Base-by-base conservation (phyloP, 2,797 vertebrate species). In the Acanthurus leucopareius region DNA sequence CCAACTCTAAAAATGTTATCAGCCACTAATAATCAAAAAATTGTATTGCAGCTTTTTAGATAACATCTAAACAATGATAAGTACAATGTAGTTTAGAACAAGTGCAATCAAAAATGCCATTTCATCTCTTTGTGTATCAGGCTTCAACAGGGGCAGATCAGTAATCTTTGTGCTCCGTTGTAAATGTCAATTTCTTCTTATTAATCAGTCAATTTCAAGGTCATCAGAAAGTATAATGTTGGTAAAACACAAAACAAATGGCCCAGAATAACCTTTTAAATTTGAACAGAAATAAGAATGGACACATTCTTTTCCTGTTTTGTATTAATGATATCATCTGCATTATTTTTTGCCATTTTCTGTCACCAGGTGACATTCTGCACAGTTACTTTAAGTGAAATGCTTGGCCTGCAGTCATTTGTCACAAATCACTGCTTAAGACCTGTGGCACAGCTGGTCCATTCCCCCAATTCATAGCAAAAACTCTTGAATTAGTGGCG, bases 161-260 rank as follows among this genome's bases (percentile, higher is more conserved):
- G 49, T 66, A 63, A 83, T 54, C 56, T 79, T 73, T 82, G 53
- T 67, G 71, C 51, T 78, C 78, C 80, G 73, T 80, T 71, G 63
- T 61, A 52, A 28, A 54, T 57, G 59, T 82, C 77, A 88, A 75
- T 84, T 79, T 82, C 70, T 75, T 58, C 69, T 74, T 66, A 80
- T 80, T 80, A 80, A 19, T 80, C 53, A 71, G 67, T 82, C 82
- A 82, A 82, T 65, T 78, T 65, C 67, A 68, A 69, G 61, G 63
- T 80, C 78, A 77, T 77, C 74, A 75, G 69, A 84, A 80, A 67
- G 68, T 80, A 74, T 11, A 48, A 1, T 63, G 59, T n/a, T 66
- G 61, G 14, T 10, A 59, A 48, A 60, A 70, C n/a, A 64, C 42
- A 51, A 6, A 22, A 4, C 5, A 51, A 74, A 79, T 57, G 20